Conservation (phyloP, 2,888 invertebrate species). For the Cancer borealis region DNA sequence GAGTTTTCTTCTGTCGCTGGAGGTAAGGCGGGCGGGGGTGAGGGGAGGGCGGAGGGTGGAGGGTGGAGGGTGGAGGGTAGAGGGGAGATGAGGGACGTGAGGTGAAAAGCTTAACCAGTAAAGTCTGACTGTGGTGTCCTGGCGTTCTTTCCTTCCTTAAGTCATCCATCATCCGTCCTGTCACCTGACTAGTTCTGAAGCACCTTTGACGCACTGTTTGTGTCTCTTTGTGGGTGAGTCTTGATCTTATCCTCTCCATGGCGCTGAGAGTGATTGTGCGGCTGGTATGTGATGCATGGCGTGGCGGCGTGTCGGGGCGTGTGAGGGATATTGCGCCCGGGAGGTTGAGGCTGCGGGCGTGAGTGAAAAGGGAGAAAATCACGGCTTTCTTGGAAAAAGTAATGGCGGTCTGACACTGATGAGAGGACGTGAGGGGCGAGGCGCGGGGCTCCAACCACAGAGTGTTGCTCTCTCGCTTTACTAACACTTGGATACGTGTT, state of each 20-base stretch:
- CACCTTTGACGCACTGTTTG: neutral
- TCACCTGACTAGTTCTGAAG: neutral
- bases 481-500: neutral
- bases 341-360: neutral
- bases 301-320: neutral
- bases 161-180: neutral
- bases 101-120: neutral
- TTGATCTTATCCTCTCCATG: conserved; percentile 20
- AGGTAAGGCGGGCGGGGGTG: neutral
- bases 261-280: neutral
- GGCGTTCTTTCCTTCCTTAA: neutral
- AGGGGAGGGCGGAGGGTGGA: neutral
- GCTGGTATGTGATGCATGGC: neutral
- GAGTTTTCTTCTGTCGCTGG: neutral
- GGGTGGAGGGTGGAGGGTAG: neutral
- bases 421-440: conserved; percentile 35
- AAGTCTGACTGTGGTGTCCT: neutral
- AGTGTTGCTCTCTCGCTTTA: conserved; percentile 25
- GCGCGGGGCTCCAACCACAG: neutral
- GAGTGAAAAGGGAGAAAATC: conserved; percentile 42
- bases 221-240: neutral
- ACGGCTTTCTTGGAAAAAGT: conserved; percentile 46
- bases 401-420: conserved; percentile 44
- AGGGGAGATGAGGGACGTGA: neutral
- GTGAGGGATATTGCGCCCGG: neutral